These are phyloP conservation scores for Stictocephala bisonia DNA, from an alignment of 2,888 invertebrate genomes.

Conservation along the genomic window DNA sequence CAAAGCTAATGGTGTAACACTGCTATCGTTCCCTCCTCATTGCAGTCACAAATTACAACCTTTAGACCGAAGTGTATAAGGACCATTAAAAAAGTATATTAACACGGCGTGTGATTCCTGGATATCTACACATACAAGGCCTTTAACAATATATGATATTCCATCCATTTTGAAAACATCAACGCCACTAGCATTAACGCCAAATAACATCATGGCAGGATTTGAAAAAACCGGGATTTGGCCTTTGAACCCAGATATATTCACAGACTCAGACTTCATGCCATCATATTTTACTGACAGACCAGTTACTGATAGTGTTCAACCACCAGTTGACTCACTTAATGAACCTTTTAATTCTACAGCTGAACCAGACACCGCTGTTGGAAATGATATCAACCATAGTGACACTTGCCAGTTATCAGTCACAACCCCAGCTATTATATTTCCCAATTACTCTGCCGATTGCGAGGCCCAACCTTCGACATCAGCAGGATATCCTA, in stretches of 20 bases:
- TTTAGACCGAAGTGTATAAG: conserved; percentile 44
- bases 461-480: neutral
- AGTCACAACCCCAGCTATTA: neutral
- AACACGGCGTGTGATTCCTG: conserved; percentile 45
- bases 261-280: conserved; percentile 41
- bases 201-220: conserved; percentile 29
- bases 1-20: conserved; percentile 44
- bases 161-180: conserved; percentile 37
- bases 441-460: neutral
- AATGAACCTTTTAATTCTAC: too few species aligned
- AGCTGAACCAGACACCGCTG: too few species aligned
- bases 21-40: conserved; percentile 50
- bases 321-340: too few species aligned
- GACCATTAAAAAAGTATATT: conserved; percentile 35
- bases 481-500: neutral
- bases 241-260: conserved; percentile 21
- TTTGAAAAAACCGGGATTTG: conserved; percentile 35
- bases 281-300: too few species aligned
- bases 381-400: too few species aligned
- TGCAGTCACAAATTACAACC: conserved; percentile 42
- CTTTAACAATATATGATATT: conserved; percentile 42
- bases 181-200: conserved; percentile 30
- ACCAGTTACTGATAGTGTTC: conserved; percentile 18
- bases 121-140: conserved; percentile 22
- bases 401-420: too few species aligned